Conservation (phyloP, 2,888 invertebrate species). For the Heliconius sara region DNA sequence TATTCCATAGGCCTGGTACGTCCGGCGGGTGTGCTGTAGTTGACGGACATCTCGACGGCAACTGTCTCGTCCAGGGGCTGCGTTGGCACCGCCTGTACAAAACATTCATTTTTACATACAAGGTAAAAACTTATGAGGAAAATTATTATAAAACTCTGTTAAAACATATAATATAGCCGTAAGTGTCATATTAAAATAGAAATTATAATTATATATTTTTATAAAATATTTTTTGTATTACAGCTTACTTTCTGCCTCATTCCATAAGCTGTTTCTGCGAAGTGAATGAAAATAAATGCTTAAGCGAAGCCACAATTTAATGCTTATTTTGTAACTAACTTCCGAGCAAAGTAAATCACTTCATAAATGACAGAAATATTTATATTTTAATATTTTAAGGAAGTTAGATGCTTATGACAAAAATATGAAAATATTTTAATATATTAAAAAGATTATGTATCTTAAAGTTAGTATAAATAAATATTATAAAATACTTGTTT, state of each 20-base stretch:
- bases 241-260: not conserved
- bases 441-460: no score
- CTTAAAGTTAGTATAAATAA: not conserved
- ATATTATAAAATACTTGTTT: not conserved
- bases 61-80: conserved; percentile 56
- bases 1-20: conserved; percentile 70
- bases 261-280: not conserved
- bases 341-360: not conserved
- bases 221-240: not conserved
- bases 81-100: conserved; percentile 63
- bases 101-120: not conserved
- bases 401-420: no score
- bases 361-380: not conserved
- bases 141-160: not conserved
- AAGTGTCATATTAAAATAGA: not conserved
- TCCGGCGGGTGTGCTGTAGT: conserved; percentile 74
- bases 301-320: not conserved
- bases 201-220: not conserved
- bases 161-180: not conserved
- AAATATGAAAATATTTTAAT: no score
- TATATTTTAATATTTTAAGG: not conserved
- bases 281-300: not conserved
- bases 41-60: conserved; percentile 68
- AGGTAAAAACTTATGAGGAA: not conserved
- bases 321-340: not conserved